These are phyloP conservation scores for Phasianus colchicus DNA, from an alignment of 2,113 vertebrate genomes.

Conservation along the genomic window DNA sequence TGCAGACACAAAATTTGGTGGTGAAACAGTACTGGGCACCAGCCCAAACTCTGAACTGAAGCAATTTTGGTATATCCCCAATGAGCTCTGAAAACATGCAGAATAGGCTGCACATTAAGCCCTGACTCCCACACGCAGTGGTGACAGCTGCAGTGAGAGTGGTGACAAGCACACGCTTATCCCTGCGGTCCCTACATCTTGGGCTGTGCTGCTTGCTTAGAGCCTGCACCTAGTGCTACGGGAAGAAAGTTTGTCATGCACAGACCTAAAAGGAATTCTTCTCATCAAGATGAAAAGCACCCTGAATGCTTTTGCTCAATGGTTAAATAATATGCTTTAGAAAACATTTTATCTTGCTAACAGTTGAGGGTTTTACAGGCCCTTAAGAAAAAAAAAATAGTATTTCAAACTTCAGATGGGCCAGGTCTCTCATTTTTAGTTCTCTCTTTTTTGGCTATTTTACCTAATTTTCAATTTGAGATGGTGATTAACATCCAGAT, in stretches of 20 bases:
- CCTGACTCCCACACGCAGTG: fast-evolving
- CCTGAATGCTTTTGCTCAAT: neutral
- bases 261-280: neutral
- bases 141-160: fast-evolving
- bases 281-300: neutral
- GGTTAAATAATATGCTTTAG: neutral
- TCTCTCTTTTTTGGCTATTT: neutral
- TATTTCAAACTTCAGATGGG: neutral
- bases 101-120: neutral
- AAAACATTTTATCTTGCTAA: neutral
- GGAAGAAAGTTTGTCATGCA: neutral
- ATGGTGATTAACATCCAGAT: neutral
- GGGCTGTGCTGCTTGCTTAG: neutral
- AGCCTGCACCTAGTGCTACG: neutral
- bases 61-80: neutral
- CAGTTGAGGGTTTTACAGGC: neutral
- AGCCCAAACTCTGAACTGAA: neutral
- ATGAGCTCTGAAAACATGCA: neutral
- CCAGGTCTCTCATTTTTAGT: neutral
- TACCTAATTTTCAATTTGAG: neutral
- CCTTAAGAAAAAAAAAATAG: neutral
- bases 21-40: neutral
- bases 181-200: neutral
- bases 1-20: neutral
- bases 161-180: neutral